These are phyloP conservation scores for Globodera ellingtonae DNA, from an alignment of 1,140 invertebrate species.

Conservation along the genomic window DNA sequence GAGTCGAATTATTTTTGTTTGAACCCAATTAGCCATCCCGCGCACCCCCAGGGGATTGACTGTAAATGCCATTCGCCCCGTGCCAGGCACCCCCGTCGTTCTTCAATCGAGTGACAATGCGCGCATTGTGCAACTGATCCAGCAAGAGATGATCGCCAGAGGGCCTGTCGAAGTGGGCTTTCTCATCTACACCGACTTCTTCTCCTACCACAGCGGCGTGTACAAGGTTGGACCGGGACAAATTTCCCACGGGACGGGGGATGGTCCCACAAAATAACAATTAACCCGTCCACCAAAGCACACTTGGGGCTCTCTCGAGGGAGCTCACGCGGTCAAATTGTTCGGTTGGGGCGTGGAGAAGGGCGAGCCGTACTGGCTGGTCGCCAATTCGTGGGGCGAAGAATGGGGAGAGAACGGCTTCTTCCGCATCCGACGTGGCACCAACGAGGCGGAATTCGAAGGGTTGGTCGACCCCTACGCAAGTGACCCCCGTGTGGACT, in stretches of 20 bases:
- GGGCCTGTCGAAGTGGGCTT: slow-evolving; percentile 87
- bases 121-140: slow-evolving; percentile 70
- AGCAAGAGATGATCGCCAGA: slow-evolving; percentile 79
- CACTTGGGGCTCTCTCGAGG: slow-evolving; percentile 73
- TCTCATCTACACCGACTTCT: slow-evolving; percentile 82
- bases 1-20: neutral
- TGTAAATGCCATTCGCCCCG: neutral
- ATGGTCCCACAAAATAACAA: neutral
- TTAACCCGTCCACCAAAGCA: slow-evolving; percentile 47
- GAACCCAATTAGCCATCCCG: neutral
- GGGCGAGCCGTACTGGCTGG: slow-evolving; percentile 80
- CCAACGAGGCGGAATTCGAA: slow-evolving; percentile 83
- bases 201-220: slow-evolving; percentile 76
- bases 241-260: too few species aligned
- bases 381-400: slow-evolving; percentile 82
- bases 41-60: neutral
- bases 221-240: slow-evolving; percentile 68
- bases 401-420: slow-evolving; percentile 81
- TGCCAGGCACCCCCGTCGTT: neutral
- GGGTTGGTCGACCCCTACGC: slow-evolving; percentile 41
- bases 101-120: neutral
- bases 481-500: neutral
- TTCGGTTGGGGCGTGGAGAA: slow-evolving; percentile 84
- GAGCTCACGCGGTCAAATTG: slow-evolving; percentile 85
- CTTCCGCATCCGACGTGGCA: slow-evolving; percentile 82